A percentile compares a stretch with the other conserved stretches of the same genome.
phyloP scores from a whole-genome alignment of 2,888 invertebrate genomes.

The Phytoseiulus persimilis region DNA sequence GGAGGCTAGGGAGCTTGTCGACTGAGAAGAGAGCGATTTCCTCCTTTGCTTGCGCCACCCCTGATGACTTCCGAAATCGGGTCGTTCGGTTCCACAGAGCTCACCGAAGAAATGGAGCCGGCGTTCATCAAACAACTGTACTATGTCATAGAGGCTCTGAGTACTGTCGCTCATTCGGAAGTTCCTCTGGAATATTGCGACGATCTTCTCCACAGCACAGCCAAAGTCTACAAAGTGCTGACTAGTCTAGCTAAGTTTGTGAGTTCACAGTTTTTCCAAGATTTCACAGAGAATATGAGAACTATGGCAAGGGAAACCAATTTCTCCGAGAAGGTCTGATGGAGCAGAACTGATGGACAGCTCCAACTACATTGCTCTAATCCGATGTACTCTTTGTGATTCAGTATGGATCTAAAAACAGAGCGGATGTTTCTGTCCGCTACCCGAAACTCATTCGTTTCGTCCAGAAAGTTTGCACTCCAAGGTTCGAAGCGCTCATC shows the following conservation, averaged over 20 bases:
- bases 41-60: not conserved
- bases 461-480: constrained; percentile 25
- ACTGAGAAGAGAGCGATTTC: not conserved
- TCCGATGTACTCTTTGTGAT: too few relatives aligned
- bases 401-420: not conserved
- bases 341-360: too few relatives aligned
- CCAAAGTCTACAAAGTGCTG: constrained; percentile 24
- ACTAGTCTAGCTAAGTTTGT: not conserved
- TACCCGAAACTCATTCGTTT: constrained; percentile 25
- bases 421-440: not conserved
- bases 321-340: too few relatives aligned
- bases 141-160: constrained; percentile 14
- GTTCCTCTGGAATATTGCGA: constrained; percentile 13
- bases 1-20: too few relatives aligned
- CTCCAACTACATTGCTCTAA: too few relatives aligned
- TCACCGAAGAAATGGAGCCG: constrained; percentile 15
- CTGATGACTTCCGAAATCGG: not conserved
- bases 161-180: constrained; percentile 12
- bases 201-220: not conserved
- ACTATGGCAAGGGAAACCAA: too few relatives aligned
- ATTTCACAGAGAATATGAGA: too few relatives aligned
- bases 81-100: not conserved
- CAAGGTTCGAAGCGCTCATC: constrained; percentile 24
- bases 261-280: not conserved
- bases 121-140: constrained; percentile 25